phyloP scores from a whole-genome alignment of 2,797 vertebrate genomes.

The Molothrus aeneus region DNA sequence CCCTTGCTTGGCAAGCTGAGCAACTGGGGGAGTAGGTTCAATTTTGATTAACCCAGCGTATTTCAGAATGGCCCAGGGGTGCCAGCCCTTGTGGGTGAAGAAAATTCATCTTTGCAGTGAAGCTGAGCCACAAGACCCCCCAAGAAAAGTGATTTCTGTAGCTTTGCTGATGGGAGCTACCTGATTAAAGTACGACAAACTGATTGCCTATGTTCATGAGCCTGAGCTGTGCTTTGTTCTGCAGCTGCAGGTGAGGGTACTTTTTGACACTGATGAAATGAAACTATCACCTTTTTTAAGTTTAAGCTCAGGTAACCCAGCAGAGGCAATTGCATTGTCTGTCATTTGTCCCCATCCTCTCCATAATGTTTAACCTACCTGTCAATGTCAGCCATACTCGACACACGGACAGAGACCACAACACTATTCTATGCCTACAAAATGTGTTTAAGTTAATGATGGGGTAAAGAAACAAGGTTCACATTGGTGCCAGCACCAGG shows the following conservation, averaged over 20 bases:
- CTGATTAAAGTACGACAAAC: not conserved
- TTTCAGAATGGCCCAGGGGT: not conserved
- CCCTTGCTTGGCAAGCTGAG: not conserved
- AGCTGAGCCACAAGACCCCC: not conserved
- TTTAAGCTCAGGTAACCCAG: constrained; percentile 18
- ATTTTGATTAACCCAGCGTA: not conserved
- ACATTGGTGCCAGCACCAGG: not conserved
- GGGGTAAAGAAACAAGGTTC: not conserved
- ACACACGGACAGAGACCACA: not conserved
- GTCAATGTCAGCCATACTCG: not conserved
- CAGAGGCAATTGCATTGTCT: not conserved
- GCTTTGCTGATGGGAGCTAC: not conserved
- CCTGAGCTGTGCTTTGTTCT: not conserved
- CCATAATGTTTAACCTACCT: not conserved
- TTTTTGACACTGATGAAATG: constrained; percentile 10
- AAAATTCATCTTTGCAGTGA: not conserved
- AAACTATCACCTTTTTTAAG: not conserved
- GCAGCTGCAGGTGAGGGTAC: not conserved
- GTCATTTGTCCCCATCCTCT: not conserved
- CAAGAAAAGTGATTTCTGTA: not conserved
- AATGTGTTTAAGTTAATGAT: not conserved
- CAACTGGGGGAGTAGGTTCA: not conserved
- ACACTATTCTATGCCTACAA: not conserved
- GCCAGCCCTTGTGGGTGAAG: not conserved
- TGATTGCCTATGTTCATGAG: not conserved